phyloP scores from a whole-genome alignment of 1,140 invertebrate species.

The Zophobas morio region DNA sequence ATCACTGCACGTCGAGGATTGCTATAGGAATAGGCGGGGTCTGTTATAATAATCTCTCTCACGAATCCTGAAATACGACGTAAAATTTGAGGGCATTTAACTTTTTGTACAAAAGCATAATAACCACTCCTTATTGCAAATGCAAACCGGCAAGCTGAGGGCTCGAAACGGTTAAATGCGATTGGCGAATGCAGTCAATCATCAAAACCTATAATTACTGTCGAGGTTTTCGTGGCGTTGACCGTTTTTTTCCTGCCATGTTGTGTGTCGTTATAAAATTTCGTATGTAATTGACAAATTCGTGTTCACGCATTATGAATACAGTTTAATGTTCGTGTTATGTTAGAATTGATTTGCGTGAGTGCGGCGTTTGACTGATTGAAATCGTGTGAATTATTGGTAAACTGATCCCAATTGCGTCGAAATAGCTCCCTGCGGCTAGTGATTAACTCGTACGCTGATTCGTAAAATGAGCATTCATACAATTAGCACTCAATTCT shows the following conservation, averaged over 20 bases:
- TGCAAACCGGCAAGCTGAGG: constrained; percentile 52
- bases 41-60: constrained; percentile 46
- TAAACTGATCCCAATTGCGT: constrained; percentile 56
- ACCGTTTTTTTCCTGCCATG: constrained; percentile 11
- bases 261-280: constrained; percentile 17
- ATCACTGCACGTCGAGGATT: constrained; percentile 25
- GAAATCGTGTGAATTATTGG: constrained; percentile 58
- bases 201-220: constrained; percentile 43
- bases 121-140: constrained; percentile 58
- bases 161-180: constrained; percentile 41
- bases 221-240: constrained; percentile 41
- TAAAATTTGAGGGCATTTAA: constrained; percentile 54
- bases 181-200: constrained; percentile 42
- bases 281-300: constrained; percentile 37
- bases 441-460: constrained; percentile 57
- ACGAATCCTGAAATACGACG: constrained; percentile 48
- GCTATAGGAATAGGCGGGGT: constrained; percentile 43
- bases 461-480: constrained; percentile 58
- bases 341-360: constrained; percentile 39
- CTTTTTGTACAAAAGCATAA: constrained; percentile 52
- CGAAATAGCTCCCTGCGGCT: constrained; percentile 53
- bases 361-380: constrained; percentile 42
- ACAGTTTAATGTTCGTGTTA: constrained; percentile 34
- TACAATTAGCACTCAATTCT: constrained; percentile 55
- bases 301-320: constrained; percentile 34